phyloP scores from a whole-genome alignment of 2,113 vertebrate genomes.

The Notothenia coriiceps region DNA sequence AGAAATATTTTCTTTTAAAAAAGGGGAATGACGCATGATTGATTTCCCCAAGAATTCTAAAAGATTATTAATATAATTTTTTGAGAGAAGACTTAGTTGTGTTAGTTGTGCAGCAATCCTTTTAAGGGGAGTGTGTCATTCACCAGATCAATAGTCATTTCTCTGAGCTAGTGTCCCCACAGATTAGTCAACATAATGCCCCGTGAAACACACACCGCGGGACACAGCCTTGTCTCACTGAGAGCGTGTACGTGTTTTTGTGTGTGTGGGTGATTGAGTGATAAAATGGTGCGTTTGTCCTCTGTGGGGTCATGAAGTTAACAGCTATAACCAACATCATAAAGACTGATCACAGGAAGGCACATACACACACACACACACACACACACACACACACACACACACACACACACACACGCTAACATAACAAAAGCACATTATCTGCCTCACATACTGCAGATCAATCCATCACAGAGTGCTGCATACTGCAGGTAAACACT shows the following conservation, averaged over 20 bases:
- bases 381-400: neutral
- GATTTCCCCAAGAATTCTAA: no score
- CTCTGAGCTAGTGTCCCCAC: slow-evolving; percentile 17
- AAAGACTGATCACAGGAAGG: slow-evolving; percentile 45
- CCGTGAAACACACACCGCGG: slow-evolving; percentile 11
- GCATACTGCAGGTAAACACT: slow-evolving; percentile 22
- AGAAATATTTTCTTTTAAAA: no score
- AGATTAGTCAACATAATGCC: slow-evolving; percentile 42
- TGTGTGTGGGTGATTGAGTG: slow-evolving; percentile 12
- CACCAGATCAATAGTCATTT: slow-evolving; percentile 24
- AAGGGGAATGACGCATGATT: no score
- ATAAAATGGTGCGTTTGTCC: slow-evolving; percentile 49
- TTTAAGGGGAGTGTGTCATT: slow-evolving; percentile 22
- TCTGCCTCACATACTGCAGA: slow-evolving; percentile 34
- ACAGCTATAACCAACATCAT: slow-evolving; percentile 63
- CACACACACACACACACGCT: neutral
- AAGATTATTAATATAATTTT: neutral
- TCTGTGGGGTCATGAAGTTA: slow-evolving; percentile 62
- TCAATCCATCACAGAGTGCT: slow-evolving; percentile 39
- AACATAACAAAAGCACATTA: slow-evolving; percentile 18
- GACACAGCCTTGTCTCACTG: slow-evolving; percentile 10
- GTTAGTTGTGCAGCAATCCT: neutral
- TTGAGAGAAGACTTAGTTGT: neutral
- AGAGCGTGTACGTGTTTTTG: neutral
- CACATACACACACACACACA: slow-evolving; percentile 24